Conservation (phyloP, 2,797 vertebrate genomes). For the Micromesistius poutassou region DNA sequence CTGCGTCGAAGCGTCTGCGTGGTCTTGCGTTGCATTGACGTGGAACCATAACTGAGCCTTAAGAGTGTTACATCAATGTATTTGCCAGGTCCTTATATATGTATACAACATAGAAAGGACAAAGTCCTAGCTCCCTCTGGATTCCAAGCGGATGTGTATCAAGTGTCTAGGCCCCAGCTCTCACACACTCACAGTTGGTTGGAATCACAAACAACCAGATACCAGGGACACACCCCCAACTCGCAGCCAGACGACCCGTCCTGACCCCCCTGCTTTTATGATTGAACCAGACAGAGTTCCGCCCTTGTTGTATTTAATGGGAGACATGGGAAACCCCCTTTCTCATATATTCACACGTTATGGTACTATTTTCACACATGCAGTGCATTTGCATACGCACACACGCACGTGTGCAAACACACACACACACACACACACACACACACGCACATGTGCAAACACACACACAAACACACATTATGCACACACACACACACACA, state of each 20-base stretch:
- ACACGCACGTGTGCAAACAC: conserved; percentile 24
- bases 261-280: background rate
- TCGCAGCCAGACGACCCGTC: background rate
- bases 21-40: too few species aligned
- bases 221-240: background rate
- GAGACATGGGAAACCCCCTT: background rate
- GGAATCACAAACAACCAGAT: background rate
- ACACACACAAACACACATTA: background rate
- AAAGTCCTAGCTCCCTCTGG: background rate
- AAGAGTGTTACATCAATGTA: too few species aligned
- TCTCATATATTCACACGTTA: background rate
- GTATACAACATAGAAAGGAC: background rate
- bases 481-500: conserved; percentile 9
- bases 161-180: background rate
- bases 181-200: background rate
- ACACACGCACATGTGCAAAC: too few species aligned
- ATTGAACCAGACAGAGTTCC: background rate
- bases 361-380: background rate
- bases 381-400: background rate
- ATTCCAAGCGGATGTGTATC: background rate
- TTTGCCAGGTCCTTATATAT: background rate
- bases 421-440: background rate
- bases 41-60: too few species aligned
- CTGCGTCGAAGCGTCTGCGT: too few species aligned
- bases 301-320: background rate